Evolutionary conservation across 2,113 vertebrate genomes (phyloP), one percentile per base, ranked within the genome.

Genomic region (Acanthochromis polyacanthus): DNA sequence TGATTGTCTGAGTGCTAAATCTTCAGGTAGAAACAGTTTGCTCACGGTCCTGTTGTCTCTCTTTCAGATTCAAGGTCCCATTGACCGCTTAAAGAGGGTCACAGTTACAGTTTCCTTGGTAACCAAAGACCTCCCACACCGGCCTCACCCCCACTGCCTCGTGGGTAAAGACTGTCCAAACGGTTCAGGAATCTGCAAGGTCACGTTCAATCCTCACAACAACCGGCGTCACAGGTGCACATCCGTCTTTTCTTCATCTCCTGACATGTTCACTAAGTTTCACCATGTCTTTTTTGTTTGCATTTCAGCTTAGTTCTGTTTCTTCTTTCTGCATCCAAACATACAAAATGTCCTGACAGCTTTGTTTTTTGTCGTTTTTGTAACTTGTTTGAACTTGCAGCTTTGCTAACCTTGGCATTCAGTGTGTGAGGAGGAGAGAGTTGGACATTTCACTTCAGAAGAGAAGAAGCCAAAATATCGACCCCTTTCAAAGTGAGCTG

Each of bases 391-490:
- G 1, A 2, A 46, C 19, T 48, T 50, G 16, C 83, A 98, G 97
- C 87, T 99, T 98, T 38, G 93, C 95, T 71, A 99, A 99, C 81
- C 89, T 99, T 17, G 97, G 97, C 10, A 97, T 99, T 85, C 97
- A 99, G 93, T 99, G 97, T 23, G 96, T 99, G 71, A 92, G 96
- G 76, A 96, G 97, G 88, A 97, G 95, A 87, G 97, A 99, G 81
- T 93, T 98, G 0, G 97, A 97, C n/a, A 50, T 87, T 0, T 96
- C 97, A 0, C 95, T 98, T 0, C 92, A 96, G 80, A 95, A 93
- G 38, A 96, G 97, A 71, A 95, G 96, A 74, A 95, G 89, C 64
- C 91, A 95, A 64, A 97, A 97, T 9, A 97, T 99, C 0, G 97
- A 98, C 86, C 97, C 97, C 3, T 98, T 96, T 90, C 95, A 96